A percentile compares a stretch with the other conserved stretches of the same genome.
These are phyloP conservation scores for Bufo gargarizans DNA, from an alignment of 2,113 vertebrate genomes.

Conservation along the genomic window DNA sequence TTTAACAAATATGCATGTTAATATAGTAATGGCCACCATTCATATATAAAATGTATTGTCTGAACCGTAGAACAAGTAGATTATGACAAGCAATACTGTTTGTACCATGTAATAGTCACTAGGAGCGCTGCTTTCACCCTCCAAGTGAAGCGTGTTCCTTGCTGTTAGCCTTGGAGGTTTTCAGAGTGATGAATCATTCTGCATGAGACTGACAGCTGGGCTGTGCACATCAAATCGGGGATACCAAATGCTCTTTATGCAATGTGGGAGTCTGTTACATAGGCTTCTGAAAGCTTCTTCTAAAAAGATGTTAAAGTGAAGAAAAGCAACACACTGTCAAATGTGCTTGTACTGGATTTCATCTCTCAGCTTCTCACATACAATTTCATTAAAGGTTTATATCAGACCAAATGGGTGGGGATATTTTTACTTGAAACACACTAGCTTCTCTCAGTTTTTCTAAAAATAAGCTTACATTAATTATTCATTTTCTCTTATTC, in stretches of 20 bases:
- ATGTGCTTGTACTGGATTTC: not conserved
- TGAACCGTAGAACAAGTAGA: not conserved
- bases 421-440: not conserved
- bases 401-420: slow-evolving; percentile 1
- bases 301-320: slow-evolving; percentile 19
- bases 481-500: not conserved
- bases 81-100: not conserved
- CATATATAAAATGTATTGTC: not conserved
- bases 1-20: no score
- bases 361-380: not conserved
- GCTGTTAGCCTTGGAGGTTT: slow-evolving; percentile 12
- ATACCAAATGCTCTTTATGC: slow-evolving; percentile 49
- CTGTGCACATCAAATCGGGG: slow-evolving; percentile 46
- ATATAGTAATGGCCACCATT: not conserved
- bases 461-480: slow-evolving; percentile 10
- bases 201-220: slow-evolving; percentile 50
- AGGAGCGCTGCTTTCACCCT: slow-evolving; percentile 5
- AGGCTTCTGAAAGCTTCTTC: slow-evolving; percentile 2
- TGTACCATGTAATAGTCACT: slow-evolving; percentile 5
- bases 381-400: slow-evolving; percentile 18
- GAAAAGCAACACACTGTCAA: not conserved
- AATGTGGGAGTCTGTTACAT: slow-evolving; percentile 44
- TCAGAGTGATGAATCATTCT: slow-evolving; percentile 48
- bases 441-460: slow-evolving; percentile 1
- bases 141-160: slow-evolving; percentile 24